Evolutionary conservation across 2,797 vertebrate species (phyloP), one percentile per base, ranked within the genome.

Genomic region (Pseudochromis fuscus): DNA sequence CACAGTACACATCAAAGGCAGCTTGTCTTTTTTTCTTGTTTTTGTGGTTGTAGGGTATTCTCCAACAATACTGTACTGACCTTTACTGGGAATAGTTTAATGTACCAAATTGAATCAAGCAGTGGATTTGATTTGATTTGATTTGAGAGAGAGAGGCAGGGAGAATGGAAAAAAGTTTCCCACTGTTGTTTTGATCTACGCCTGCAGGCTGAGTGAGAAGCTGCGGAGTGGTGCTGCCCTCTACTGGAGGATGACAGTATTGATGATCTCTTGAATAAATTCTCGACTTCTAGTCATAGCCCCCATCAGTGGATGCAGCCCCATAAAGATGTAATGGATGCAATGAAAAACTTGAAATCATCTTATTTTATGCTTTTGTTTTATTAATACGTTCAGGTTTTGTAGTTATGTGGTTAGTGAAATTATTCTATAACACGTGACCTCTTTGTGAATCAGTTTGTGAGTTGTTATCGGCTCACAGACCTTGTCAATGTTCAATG

Each of bases 181-280:
- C n/a, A n/a, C n/a, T n/a, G n/a, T n/a, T n/a, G n/a, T n/a, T n/a
- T n/a, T n/a, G n/a, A n/a, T n/a, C n/a, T n/a, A n/a, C n/a, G n/a
- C n/a, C n/a, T n/a, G 1, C 19, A 31, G 6, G 40, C 3, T n/a
- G 6, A 1, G 8, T 4, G 33, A 58, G 57, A 6, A 62, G 57
- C 25, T 58, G 74, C 81, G 80, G 67, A 78, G 76, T 12, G 72
- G 80, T 90, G 81, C 81, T 83, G 70, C 86, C 79, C 85, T 66
- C 90, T 87, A 77, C 38, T 76, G 88, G 81, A 59, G 7, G 12
- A 12, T 2, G 9, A 9, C 10, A 3, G 42, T n/a, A 70, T 21
- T 50, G 24, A 33, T 24, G 5, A 18, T 28, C n/a, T n/a, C n/a
- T n/a, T n/a, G n/a, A n/a, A n/a, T n/a, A n/a, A n/a, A n/a, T n/a